Base-by-base conservation (phyloP, 2,113 vertebrate species). In the Numenius arquata region DNA sequence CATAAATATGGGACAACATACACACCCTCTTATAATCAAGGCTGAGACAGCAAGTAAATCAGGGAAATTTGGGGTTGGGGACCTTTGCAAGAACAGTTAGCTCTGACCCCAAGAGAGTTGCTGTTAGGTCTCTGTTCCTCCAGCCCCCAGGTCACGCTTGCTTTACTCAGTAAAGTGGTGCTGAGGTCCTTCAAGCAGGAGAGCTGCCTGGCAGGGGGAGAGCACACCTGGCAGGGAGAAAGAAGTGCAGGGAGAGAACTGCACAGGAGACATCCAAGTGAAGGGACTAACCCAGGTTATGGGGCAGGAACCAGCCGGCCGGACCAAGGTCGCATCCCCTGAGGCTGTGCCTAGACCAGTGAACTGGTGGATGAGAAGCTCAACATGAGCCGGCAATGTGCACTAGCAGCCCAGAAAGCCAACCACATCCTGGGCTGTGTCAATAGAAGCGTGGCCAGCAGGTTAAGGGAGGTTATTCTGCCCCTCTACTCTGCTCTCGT, bases 201-300 rank as follows among this genome's bases (percentile, higher is more conserved):
- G 5, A 32, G 38, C 18, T 5, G 71, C 87, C 52, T 7, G 0
- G 17, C 43, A 34, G 15, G 55, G 26, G 40, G 15, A 10, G 36
- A 9, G 2, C 14, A 21, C 3, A 1, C 18, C 15, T 1, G 7
- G 5, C 1, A 11, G 12, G 4, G 12, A 27, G 38, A 27, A 32
- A 41, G 23, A 6, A 15, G 18, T 0, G 16, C 30, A 21, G 18
- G 13, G 6, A 38, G 5, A 12, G 22, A 72, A 45, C 14, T 2
- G 41, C 58, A 4, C 8, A 2, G 59, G 30, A 10, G 3, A 8
- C 62, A 15, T 9, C 8, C 3, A 29, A 15, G 8, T 2, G 2
- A 52, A n/a, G 41, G 40, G 65, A n/a, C 36, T 12, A 18, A 15
- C 21, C 27, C 22, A 5, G 17, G 15, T 25, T 17, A 63, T 23